Percentiles rank a stretch among this genome's conserved stretches.
These are phyloP conservation scores for Gandaritis pyraliata DNA, from an alignment of 2,888 invertebrate genomes.

Conservation along the genomic window DNA sequence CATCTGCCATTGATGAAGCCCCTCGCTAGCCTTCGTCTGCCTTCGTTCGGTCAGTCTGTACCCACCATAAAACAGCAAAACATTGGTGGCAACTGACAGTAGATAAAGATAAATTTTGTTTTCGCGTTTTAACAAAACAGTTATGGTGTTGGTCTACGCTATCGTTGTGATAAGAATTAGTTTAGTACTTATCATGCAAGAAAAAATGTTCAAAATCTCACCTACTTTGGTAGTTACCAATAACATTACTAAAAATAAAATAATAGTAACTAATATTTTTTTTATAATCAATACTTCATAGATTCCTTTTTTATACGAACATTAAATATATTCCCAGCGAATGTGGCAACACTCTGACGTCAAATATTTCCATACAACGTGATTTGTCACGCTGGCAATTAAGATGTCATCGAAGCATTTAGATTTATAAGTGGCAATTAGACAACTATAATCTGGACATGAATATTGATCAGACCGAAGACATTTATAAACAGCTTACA, in stretches of 20 bases:
- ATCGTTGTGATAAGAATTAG: too few relatives aligned
- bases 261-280: too few relatives aligned
- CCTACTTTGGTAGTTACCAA: too few relatives aligned
- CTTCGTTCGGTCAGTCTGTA: too few relatives aligned
- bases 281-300: too few relatives aligned
- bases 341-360: conserved; percentile 34
- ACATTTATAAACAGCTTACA: conserved; percentile 73
- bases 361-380: conserved; percentile 63
- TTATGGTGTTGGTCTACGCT: background rate
- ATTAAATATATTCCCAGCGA: conserved; percentile 8
- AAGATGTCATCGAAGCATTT: conserved; percentile 77
- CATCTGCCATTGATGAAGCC: too few relatives aligned
- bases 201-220: too few relatives aligned
- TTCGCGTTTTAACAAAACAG: conserved; percentile 15
- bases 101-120: conserved; percentile 34
- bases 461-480: conserved; percentile 73
- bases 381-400: conserved; percentile 76
- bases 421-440: conserved; percentile 80
- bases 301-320: too few relatives aligned
- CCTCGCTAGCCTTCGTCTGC: too few relatives aligned
- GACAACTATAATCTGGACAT: conserved; percentile 72
- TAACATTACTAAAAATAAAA: too few relatives aligned
- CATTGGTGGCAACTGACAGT: conserved; percentile 44
- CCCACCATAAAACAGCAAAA: conserved; percentile 36
- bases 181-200: too few relatives aligned